Conservation (phyloP, 2,888 invertebrate species). For the Cheilosia soror region DNA sequence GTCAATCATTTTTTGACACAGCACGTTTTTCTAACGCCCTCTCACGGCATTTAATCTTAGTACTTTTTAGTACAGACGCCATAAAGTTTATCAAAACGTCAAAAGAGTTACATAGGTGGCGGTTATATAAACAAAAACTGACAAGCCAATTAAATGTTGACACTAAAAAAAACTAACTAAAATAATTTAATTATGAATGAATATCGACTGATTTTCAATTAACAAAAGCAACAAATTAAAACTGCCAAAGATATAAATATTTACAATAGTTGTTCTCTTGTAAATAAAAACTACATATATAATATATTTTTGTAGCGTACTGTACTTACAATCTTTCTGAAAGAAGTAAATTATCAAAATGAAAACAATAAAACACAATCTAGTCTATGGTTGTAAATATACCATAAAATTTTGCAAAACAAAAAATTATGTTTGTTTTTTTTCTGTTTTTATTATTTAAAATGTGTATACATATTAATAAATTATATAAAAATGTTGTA, state of each 20-base stretch:
- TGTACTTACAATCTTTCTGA: slow-evolving; percentile 11
- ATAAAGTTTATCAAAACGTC: no score
- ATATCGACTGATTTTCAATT: slow-evolving; percentile 71
- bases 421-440: slow-evolving; percentile 17
- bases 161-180: slow-evolving; percentile 31
- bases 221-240: slow-evolving; percentile 56
- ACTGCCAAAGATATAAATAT: slow-evolving; percentile 69
- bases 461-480: slow-evolving; percentile 63
- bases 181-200: slow-evolving; percentile 39
- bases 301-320: slow-evolving; percentile 6
- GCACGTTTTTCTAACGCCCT: no score
- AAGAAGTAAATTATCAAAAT: neutral
- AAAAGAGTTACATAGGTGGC: no score
- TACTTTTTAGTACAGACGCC: no score
- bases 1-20: no score
- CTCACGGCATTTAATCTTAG: no score
- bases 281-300: slow-evolving; percentile 10
- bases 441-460: slow-evolving; percentile 28
- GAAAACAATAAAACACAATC: slow-evolving; percentile 59
- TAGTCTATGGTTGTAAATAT: slow-evolving; percentile 73
- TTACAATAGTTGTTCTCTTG: slow-evolving; percentile 22
- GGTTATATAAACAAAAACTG: no score
- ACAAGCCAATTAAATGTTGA: neutral
- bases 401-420: slow-evolving; percentile 53
- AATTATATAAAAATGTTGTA: slow-evolving; percentile 62